phyloP scores from a whole-genome alignment of 2,888 invertebrate species.

The Pycnomerus fuliginosus region DNA sequence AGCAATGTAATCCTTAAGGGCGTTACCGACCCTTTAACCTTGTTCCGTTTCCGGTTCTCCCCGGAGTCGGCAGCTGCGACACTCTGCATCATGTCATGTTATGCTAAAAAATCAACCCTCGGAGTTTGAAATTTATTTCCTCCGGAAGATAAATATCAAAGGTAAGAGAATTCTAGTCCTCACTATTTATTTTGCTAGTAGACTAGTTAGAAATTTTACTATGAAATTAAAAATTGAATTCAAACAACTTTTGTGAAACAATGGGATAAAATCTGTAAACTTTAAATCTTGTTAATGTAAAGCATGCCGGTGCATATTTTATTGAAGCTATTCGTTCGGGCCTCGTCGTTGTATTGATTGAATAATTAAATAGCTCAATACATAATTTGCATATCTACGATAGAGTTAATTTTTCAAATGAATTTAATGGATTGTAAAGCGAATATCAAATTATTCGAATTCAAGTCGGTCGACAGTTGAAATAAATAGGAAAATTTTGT shows the following conservation, averaged over 20 bases:
- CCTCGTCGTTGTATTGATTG: constrained; percentile 22
- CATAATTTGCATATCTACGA: constrained; percentile 29
- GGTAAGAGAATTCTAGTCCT: no score
- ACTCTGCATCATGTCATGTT: no score
- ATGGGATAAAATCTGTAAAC: constrained; percentile 15
- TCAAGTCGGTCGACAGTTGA: no score
- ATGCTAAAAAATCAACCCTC: no score
- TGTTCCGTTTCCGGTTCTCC: no score
- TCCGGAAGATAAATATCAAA: no score
- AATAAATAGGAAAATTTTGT: constrained; percentile 3
- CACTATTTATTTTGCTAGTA: no score
- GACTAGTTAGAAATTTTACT: not conserved
- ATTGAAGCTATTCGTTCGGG: constrained; percentile 15
- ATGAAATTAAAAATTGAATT: not conserved
- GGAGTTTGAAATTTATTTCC: no score
- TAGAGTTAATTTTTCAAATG: constrained; percentile 28
- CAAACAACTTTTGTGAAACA: not conserved
- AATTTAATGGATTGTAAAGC: constrained; percentile 30
- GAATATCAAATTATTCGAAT: constrained; percentile 29
- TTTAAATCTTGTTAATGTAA: constrained; percentile 26
- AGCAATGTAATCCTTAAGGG: no score
- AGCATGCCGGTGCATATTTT: constrained; percentile 24
- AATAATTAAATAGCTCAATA: constrained; percentile 25
- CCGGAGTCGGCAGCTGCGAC: no score
- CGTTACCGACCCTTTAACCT: no score